Evolutionary conservation across 2,888 invertebrate genomes (phyloP).

Genomic region (Podotricha telesiphe): DNA sequence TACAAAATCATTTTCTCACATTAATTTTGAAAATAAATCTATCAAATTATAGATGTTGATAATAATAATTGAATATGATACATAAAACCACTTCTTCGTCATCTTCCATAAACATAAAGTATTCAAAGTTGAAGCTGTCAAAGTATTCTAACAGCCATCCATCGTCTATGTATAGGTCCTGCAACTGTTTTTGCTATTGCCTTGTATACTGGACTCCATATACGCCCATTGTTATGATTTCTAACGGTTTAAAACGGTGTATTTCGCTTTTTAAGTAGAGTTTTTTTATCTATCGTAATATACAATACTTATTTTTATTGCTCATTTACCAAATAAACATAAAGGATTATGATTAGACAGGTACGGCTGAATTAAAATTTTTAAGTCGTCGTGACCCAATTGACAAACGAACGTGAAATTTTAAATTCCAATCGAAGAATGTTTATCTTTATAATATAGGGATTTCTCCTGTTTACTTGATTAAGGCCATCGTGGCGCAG

Average conservation of each 20-base stretch:
- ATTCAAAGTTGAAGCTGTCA: constrained; percentile 41
- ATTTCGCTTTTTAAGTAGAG: not conserved
- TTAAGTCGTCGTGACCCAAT: not conserved
- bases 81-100: constrained; percentile 9
- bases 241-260: constrained; percentile 7
- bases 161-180: constrained; percentile 28
- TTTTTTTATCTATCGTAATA: not conserved
- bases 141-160: constrained; percentile 41
- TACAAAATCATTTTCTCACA: too few relatives aligned
- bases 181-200: constrained; percentile 37
- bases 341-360: not conserved
- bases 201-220: constrained; percentile 18
- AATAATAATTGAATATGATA: not conserved
- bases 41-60: not conserved
- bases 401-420: not conserved
- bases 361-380: not conserved
- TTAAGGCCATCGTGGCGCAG: too few relatives aligned
- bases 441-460: too few relatives aligned
- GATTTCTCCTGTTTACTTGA: too few relatives aligned
- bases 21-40: too few relatives aligned
- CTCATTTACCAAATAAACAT: not conserved
- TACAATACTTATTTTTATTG: not conserved
- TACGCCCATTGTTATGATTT: constrained; percentile 11
- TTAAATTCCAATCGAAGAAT: too few relatives aligned
- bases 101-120: constrained; percentile 12